Evolutionary conservation across 2,888 invertebrate genomes (phyloP), one percentile per base, ranked within the genome.

Genomic region (Cosmopolites sordidus): DNA sequence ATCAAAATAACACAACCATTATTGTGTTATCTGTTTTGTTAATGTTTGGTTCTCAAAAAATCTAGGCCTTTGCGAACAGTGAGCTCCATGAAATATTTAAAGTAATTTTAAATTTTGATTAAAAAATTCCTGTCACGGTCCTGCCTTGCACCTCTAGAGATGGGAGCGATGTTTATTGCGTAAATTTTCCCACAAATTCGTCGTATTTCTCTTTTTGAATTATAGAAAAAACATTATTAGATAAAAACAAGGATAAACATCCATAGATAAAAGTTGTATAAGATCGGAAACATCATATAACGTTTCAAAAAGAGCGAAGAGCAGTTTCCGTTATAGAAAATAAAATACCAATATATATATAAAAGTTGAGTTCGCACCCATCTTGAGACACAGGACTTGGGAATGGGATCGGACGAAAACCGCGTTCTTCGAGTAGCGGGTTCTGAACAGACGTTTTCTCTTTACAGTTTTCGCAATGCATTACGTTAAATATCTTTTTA

Each of bases 321-420:
- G 33, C 33, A 12, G n/a, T 33, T 33, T 33, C 4, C 11, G 33
- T 11, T 12, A n/a, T 33, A 12, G 12, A 9, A 27, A 33, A 33
- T 12, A n/a, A 33, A 33, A 33, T 33, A 12, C 33, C 4, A 12
- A 33, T n/a, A 33, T 6, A 33, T 33, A 9, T 33, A 9, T 33
- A 12, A 12, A 12, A 3, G 33, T 12, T 33, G 5, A 2, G 33
- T 33, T 33, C 51, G 62, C 59, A 55, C 65, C 42, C 64, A 63
- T 58, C 65, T 68, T 62, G 60, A 66, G 53, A 58, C 33, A 33
- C 62, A 62, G 68, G 67, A 69, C 62, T 65, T 66, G 68, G 68
- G 55, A 55, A 55, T 55, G 55, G 55, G 55, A 55, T 48, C 55
- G 33, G 4, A 33, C 33, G 33, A 11, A 6, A 33, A 33, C 33